These are phyloP conservation scores for Drosophila yakuba DNA, from an alignment of 1,140 invertebrate species.

Conservation along the genomic window DNA sequence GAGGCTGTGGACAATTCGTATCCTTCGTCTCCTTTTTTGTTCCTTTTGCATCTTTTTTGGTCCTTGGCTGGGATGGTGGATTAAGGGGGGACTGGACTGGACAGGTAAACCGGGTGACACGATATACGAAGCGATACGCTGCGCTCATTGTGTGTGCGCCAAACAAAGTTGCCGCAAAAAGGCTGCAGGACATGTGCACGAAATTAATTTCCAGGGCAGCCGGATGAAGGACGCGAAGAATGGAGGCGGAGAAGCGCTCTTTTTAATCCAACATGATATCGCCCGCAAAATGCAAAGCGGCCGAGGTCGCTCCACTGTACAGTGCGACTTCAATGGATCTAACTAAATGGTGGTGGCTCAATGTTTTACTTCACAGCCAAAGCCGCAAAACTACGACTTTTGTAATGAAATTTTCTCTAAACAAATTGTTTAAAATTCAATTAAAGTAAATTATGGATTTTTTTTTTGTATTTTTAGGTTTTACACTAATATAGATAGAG, in stretches of 20 bases:
- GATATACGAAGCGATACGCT: slow-evolving; percentile 28
- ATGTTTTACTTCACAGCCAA: too few relatives aligned
- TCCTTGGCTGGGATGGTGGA: background rate
- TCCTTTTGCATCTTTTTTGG: background rate
- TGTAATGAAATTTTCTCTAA: too few relatives aligned
- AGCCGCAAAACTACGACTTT: too few relatives aligned
- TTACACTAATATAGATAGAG: too few relatives aligned
- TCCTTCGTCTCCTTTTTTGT: background rate
- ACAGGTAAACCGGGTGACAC: slow-evolving; percentile 42
- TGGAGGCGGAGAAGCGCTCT: slow-evolving; percentile 31
- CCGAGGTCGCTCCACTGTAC: slow-evolving; percentile 13
- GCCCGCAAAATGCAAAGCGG: slow-evolving; percentile 75
- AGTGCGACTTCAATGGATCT: background rate
- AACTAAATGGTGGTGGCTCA: too few relatives aligned
- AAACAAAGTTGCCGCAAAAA: slow-evolving; percentile 63
- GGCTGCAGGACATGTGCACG: slow-evolving; percentile 78
- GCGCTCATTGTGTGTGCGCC: slow-evolving; percentile 11
- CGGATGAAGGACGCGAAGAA: slow-evolving; percentile 37
- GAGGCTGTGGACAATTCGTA: slow-evolving; percentile 15
- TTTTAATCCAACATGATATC: slow-evolving; percentile 80
- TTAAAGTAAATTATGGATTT: too few relatives aligned
- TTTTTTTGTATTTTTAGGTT: too few relatives aligned
- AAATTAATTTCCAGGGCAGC: slow-evolving; percentile 72
- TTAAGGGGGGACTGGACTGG: background rate
- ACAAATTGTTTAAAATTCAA: too few relatives aligned